A percentile compares a stretch with the other conserved stretches of the same genome.
These are phyloP conservation scores for Lycodopsis pacificus DNA, from an alignment of 2,797 vertebrate species.

Conservation along the genomic window DNA sequence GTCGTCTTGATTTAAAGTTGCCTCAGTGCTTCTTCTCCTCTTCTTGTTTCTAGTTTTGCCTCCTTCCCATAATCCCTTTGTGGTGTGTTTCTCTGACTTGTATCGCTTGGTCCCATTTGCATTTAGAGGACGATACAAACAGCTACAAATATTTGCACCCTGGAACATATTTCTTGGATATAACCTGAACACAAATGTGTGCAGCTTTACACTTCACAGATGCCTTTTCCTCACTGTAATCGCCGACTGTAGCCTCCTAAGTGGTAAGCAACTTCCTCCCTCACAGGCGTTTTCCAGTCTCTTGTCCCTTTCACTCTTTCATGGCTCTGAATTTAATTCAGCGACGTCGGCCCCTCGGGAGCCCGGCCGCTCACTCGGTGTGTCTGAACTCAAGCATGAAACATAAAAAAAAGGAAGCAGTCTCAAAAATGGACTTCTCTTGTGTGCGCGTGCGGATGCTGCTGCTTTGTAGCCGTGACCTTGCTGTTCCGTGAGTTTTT, in stretches of 20 bases:
- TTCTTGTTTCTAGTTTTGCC: too few relatives aligned
- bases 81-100: too few relatives aligned
- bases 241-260: conserved; percentile 26
- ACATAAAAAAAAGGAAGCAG: conserved; percentile 30
- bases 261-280: conserved; percentile 26
- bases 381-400: conserved; percentile 53
- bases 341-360: conserved; percentile 46
- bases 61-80: too few relatives aligned
- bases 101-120: too few relatives aligned
- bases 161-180: too few relatives aligned
- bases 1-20: too few relatives aligned
- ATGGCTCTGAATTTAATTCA: conserved; percentile 59
- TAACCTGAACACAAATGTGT: too few relatives aligned
- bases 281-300: conserved; percentile 28
- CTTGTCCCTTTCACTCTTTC: conserved; percentile 44
- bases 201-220: too few relatives aligned
- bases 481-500: not conserved
- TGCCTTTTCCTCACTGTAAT: too few relatives aligned
- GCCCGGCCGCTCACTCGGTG: conserved; percentile 27
- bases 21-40: too few relatives aligned
- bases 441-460: not conserved
- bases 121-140: too few relatives aligned
- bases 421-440: conserved; percentile 33
- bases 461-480: conserved; percentile 31
- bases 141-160: too few relatives aligned